Evolutionary conservation across 2,113 vertebrate genomes (phyloP), one percentile per base, ranked within the genome.

Genomic region (Etia nguti): DNA sequence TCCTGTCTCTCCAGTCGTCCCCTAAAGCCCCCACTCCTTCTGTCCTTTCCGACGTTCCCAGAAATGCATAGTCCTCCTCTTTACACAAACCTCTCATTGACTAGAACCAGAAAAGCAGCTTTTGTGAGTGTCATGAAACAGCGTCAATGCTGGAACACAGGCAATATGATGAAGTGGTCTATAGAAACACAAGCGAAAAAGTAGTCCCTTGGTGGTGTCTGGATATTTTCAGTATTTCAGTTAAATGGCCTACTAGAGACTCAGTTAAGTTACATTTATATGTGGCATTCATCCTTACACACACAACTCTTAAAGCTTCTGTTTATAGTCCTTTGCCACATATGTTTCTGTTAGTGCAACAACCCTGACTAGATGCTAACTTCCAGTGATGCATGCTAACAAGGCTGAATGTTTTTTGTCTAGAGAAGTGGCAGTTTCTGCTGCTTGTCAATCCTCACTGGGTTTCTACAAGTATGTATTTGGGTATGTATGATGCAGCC

Each of bases 41-140:
- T 9, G 11, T 26, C 6, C 68, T 79, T 20, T 79, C 48, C 13
- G 91, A 65, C 18, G 5, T 79, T 85, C 54, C 94, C 85, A 96
- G 86, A 88, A 96, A 96, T 2, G 46, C 85, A 18, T 95, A 96
- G 85, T 96, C 96, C 60, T 96, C 96, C 87, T 96, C 96, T 92
- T 95, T 96, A 77, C 95, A 96, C 73, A 96, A 88, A 36, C 90
- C 93, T 82, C 96, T 92, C 96, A 96, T 96, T 16, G 95, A 93
- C 96, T 96, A 8, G 38, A 79, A 62, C 24, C 75, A 88, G 48
- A 82, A 68, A 68, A 81, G 16, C 29, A 15, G 6, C 54, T 73
- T 73, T 16, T 54, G 7, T 81, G 22, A 80, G 16, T 52, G 12
- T 68, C 59, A 60, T 77, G 26, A 77, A 50, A 31, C 24, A 20